Base-by-base conservation (phyloP, 2,797 vertebrate species). In the Lepilemur ruficaudatus region DNA sequence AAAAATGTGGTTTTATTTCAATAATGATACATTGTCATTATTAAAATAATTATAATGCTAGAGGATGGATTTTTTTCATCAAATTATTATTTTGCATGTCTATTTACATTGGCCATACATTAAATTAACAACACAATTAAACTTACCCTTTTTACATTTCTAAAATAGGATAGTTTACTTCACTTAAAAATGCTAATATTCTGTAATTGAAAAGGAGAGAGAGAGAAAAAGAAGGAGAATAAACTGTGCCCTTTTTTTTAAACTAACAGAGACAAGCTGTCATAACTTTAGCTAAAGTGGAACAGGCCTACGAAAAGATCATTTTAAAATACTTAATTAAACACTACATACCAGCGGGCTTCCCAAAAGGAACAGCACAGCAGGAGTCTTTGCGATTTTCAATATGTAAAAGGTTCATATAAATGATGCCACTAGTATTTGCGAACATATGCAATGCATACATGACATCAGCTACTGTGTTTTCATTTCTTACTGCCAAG, bases 301-400 rank as follows among this genome's bases (percentile, higher is more conserved):
- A 97, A 76, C 97, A 96, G 96, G 48, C 92, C 85, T 96, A 67
- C 67, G 72, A 95, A 97, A 96, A 52, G 76, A 88, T 93, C 61
- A 35, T 81, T 93, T 93, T 67, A 94, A 97, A 96, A 95, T 79
- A 86, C 78, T 96, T 96, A 94, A 93, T 96, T 97, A 97, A 98
- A 92, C 41, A 82, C 30, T 92, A 43, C 78, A 89, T 76, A 91
- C 80, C 91, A 92, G 79, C 46, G 35, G 32, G 69, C 73, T 96
- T 97, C 96, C 97, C 28, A 50, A 88, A 97, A 95, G 87, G 55
- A 90, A 90, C 5, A 94, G 32, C 38, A 55, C 59, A 94, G 95
- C 55, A 93, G 67, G 72, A 90, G 82, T 91, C 35, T 69, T 57
- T 80, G 70, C 88, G 72, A 79, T 95, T 96, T 97, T 86, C 91